A percentile compares a stretch with the other conserved stretches of the same genome.
phyloP scores from a whole-genome alignment of 2,113 vertebrate genomes.

The Illadopsis cleaveri region DNA sequence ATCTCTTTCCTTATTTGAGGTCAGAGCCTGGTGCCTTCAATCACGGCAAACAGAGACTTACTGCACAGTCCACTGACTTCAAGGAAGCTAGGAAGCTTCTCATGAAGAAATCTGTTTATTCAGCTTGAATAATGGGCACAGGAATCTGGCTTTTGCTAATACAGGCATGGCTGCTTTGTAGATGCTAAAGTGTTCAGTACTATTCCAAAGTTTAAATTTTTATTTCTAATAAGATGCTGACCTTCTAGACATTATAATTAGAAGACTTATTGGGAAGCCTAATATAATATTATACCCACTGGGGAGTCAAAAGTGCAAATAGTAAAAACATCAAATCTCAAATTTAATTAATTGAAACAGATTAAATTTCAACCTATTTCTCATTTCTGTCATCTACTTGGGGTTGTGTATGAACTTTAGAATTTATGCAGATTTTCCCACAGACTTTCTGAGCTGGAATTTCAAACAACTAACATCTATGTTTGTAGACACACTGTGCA shows the following conservation, averaged over 20 bases:
- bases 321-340: conserved; percentile 52
- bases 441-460: not conserved
- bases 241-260: conserved; percentile 83
- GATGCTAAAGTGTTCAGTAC: not conserved
- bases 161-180: not conserved
- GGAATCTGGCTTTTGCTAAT: not conserved
- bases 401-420: not conserved
- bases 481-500: not conserved
- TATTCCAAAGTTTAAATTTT: conserved; percentile 69
- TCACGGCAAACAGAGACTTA: not conserved
- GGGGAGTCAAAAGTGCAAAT: conserved; percentile 67
- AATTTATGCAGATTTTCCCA: conserved; percentile 9
- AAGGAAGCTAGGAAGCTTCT: conserved; percentile 61
- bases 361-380: conserved; percentile 44
- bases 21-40: not conserved
- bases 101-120: conserved; percentile 65
- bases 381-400: not conserved
- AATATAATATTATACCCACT: conserved; percentile 79
- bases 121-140: conserved; percentile 4
- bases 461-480: not conserved
- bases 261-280: conserved; percentile 77
- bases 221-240: conserved; percentile 82
- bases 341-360: conserved; percentile 62
- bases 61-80: conserved; percentile 48
- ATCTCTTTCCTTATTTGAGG: conserved; percentile 50